Evolutionary conservation across 2,113 vertebrate species (phyloP).

Genomic region (Cyphomyrus discorhynchus): DNA sequence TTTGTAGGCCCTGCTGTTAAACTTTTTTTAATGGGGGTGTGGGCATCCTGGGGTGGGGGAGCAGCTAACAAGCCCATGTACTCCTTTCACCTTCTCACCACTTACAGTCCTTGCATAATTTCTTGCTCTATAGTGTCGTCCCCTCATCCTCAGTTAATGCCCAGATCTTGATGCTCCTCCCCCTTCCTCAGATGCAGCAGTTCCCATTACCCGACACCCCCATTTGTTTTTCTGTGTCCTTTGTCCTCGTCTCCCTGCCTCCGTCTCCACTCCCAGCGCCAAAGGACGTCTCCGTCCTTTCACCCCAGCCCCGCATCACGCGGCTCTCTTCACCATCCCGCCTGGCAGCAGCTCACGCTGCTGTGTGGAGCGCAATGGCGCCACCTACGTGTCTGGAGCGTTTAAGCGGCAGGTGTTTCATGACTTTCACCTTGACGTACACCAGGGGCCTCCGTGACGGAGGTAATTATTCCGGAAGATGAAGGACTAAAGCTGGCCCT

Average conservation of each 20-base stretch:
- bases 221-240: not conserved
- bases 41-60: not conserved
- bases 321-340: not conserved
- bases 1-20: not conserved
- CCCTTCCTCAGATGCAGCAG: not conserved
- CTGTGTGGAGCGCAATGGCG: constrained; percentile 50
- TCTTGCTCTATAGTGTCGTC: not conserved
- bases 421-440: constrained; percentile 22
- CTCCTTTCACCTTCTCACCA: not conserved
- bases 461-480: constrained; percentile 61
- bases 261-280: not conserved
- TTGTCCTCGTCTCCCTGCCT: not conserved
- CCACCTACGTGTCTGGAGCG: constrained; percentile 23
- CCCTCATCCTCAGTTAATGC: not conserved
- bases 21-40: not conserved
- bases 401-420: constrained; percentile 58
- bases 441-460: constrained; percentile 40
- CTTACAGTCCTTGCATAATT: not conserved
- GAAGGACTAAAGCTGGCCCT: constrained; percentile 50
- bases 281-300: not conserved
- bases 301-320: not conserved
- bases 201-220: not conserved
- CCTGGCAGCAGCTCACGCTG: constrained; percentile 22
- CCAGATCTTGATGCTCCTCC: not conserved
- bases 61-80: not conserved